Conservation (phyloP, 2,797 vertebrate genomes). For the Thunnus albacares region DNA sequence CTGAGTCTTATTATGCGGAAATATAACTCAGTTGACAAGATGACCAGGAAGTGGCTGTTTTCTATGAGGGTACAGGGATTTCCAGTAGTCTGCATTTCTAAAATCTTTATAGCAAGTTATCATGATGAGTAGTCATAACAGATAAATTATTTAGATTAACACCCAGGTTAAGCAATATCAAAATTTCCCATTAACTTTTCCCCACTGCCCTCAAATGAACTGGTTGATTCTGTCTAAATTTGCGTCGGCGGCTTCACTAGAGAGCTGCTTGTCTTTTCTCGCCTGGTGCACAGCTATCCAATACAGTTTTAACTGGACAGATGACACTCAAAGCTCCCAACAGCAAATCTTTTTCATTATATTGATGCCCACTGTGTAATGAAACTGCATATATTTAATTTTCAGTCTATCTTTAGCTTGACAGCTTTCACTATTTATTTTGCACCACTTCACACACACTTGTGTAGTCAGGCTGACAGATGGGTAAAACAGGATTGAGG, state of each 20-base stretch:
- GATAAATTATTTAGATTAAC: slow-evolving; percentile 2
- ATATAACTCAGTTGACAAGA: background rate
- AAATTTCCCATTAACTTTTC: background rate
- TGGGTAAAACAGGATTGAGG: slow-evolving; percentile 9
- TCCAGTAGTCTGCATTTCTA: background rate
- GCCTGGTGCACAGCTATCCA: slow-evolving; percentile 1
- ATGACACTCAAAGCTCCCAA: slow-evolving; percentile 19
- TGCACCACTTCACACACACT: slow-evolving; percentile 13
- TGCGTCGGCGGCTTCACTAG: background rate
- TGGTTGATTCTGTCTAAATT: background rate
- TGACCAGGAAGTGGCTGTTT: slow-evolving; percentile 6
- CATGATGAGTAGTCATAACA: background rate
- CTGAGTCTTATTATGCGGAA: background rate
- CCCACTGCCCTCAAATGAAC: background rate
- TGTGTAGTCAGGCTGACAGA: background rate
- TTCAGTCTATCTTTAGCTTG: slow-evolving; percentile 15
- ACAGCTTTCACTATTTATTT: slow-evolving; percentile 40
- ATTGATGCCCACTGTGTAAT: slow-evolving; percentile 21
- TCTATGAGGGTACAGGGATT: slow-evolving; percentile 14
- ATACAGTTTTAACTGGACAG: slow-evolving; percentile 19
- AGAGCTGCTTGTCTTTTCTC: background rate
- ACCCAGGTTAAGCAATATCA: background rate
- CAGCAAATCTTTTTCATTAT: slow-evolving; percentile 7
- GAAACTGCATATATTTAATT: slow-evolving; percentile 30
- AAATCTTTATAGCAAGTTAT: background rate